A percentile compares a stretch with the other conserved stretches of the same genome.
Evolutionary conservation across 2,113 vertebrate species (phyloP).

Genomic region (Pedetes capensis): DNA sequence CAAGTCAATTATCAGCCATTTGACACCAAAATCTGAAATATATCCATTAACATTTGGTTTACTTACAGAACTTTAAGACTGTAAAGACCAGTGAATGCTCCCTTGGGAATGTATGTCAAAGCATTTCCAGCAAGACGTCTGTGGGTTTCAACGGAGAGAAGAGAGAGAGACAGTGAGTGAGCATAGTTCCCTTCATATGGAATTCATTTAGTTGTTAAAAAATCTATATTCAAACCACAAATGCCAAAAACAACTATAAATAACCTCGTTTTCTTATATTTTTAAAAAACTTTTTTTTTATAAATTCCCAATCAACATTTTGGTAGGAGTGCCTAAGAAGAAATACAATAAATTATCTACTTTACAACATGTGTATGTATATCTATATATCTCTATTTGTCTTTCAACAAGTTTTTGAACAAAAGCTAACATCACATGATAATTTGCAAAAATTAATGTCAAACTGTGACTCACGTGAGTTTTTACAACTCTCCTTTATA

Average conservation of each 20-base stretch:
- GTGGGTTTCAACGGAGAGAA: slow-evolving; percentile 79
- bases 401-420: slow-evolving; percentile 23
- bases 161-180: slow-evolving; percentile 70
- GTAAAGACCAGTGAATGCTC: slow-evolving; percentile 92
- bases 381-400: background rate
- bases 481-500: background rate
- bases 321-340: slow-evolving; percentile 46
- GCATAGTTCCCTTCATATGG: slow-evolving; percentile 80
- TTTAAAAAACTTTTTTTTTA: slow-evolving; percentile 38
- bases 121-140: slow-evolving; percentile 96
- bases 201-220: slow-evolving; percentile 83
- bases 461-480: background rate
- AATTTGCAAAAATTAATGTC: background rate
- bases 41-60: slow-evolving; percentile 74
- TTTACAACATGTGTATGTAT: background rate
- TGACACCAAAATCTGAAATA: slow-evolving; percentile 72
- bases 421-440: background rate
- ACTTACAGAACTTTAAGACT: slow-evolving; percentile 98
- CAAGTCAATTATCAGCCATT: slow-evolving; percentile 78
- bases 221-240: slow-evolving; percentile 67
- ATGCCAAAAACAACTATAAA: slow-evolving; percentile 74
- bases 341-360: slow-evolving; percentile 38
- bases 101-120: slow-evolving; percentile 91
- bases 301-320: slow-evolving; percentile 63
- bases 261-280: slow-evolving; percentile 68